A percentile compares a stretch with the other conserved stretches of the same genome.
Evolutionary conservation across 2,113 vertebrate species (phyloP).

Genomic region (Craseonycteris thonglongyai): DNA sequence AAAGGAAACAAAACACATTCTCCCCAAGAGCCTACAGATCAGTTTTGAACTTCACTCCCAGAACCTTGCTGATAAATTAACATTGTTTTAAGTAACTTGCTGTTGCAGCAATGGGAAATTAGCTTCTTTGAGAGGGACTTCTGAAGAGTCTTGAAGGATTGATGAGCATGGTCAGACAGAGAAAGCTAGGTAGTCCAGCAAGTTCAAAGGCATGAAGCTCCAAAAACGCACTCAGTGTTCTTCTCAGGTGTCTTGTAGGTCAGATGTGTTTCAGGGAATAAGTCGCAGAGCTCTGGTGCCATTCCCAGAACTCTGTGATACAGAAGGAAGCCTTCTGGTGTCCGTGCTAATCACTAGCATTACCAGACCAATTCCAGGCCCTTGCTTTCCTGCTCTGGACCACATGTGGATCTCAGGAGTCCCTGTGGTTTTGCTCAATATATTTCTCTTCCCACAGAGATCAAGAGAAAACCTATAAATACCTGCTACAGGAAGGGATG

Average conservation of each 20-base stretch:
- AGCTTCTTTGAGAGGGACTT: not conserved
- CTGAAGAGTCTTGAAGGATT: not conserved
- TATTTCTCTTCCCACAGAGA: conserved; percentile 36
- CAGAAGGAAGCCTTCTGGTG: not conserved
- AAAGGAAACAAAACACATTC: not conserved
- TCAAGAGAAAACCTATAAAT: conserved; percentile 33
- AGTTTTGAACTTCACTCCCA: not conserved
- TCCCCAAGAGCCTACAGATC: not conserved
- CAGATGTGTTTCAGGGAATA: not conserved
- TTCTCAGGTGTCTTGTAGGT: not conserved
- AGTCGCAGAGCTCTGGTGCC: not conserved
- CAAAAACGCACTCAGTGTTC: not conserved
- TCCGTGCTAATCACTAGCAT: not conserved
- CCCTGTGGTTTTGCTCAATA: not conserved
- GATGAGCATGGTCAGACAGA: not conserved
- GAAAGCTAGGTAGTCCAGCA: not conserved
- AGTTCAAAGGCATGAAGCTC: not conserved
- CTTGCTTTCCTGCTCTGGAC: not conserved
- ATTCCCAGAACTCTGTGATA: not conserved
- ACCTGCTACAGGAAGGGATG: conserved; percentile 7
- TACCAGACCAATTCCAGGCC: not conserved
- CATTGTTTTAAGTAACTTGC: not conserved
- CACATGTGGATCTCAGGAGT: not conserved
- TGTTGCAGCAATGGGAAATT: not conserved
- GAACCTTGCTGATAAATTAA: not conserved